Conservation (phyloP, 2,888 invertebrate species). For the Drosophila multiciliata region DNA sequence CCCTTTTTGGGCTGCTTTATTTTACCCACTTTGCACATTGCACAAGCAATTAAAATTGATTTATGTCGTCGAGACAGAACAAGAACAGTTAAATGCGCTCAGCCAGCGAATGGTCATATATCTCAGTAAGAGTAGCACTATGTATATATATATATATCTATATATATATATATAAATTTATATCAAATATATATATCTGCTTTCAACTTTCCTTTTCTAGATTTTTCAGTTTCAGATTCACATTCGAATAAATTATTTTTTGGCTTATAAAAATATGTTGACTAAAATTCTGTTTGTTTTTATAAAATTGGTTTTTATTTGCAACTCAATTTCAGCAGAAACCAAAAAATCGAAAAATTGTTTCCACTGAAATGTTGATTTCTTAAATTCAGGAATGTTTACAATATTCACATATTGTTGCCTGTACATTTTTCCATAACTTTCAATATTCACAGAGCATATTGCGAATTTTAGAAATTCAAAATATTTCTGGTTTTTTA, state of each 20-base stretch:
- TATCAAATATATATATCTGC: background rate
- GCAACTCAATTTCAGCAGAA: background rate
- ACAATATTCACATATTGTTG: background rate
- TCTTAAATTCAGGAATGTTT: background rate
- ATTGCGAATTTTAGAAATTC: background rate
- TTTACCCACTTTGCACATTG: constrained; percentile 68
- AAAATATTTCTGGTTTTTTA: background rate
- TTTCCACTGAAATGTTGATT: background rate
- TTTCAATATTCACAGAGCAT: background rate
- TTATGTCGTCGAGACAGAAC: constrained; percentile 74
- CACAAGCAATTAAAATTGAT: constrained; percentile 78
- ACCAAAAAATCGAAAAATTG: no score
- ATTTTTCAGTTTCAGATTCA: no score
- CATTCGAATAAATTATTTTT: background rate
- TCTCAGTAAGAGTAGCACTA: constrained; percentile 40
- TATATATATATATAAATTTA: background rate
- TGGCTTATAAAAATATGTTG: background rate
- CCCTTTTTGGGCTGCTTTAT: constrained; percentile 48
- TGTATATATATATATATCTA: background rate
- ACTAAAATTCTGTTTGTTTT: background rate
- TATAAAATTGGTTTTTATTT: background rate
- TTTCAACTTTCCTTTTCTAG: constrained; percentile 45
- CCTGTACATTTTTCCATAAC: background rate
- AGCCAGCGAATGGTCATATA: constrained; percentile 51
- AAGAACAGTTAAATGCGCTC: constrained; percentile 76